Conservation (phyloP, 2,888 invertebrate genomes). For the Asteroscopus sphinx region DNA sequence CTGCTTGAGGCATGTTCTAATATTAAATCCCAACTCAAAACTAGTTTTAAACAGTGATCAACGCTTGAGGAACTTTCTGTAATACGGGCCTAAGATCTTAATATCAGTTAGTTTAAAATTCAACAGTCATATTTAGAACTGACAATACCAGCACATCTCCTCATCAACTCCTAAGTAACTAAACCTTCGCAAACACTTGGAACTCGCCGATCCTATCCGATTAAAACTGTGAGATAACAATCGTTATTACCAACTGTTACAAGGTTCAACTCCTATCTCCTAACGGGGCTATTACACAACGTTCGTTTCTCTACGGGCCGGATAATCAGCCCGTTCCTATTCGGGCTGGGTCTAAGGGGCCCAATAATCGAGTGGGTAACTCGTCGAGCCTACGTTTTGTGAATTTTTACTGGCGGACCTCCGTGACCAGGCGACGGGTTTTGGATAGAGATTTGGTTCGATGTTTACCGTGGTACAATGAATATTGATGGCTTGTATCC, state of each 20-base stretch:
- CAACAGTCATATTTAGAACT: not conserved
- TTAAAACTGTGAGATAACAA: constrained; percentile 51
- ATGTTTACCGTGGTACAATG: constrained; percentile 39
- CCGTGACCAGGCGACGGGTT: constrained; percentile 47
- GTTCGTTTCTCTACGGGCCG: constrained; percentile 41
- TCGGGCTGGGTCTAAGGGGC: constrained; percentile 64
- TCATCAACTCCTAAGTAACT: too few relatives aligned
- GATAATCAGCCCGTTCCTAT: constrained; percentile 71
- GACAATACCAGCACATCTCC: not conserved
- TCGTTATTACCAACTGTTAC: constrained; percentile 48
- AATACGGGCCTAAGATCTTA: too few relatives aligned
- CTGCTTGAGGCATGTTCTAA: too few relatives aligned
- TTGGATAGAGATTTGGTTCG: constrained; percentile 43
- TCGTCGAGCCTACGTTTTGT: constrained; percentile 72
- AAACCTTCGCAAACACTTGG: not conserved
- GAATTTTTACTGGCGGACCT: constrained; percentile 77
- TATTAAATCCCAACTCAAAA: too few relatives aligned
- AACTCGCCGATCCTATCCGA: constrained; percentile 34
- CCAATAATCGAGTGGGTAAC: constrained; percentile 73
- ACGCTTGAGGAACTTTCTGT: too few relatives aligned
- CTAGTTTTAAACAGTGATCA: too few relatives aligned
- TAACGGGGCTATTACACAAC: constrained; percentile 49
- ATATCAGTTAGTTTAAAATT: not conserved
- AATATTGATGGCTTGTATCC: constrained; percentile 50
- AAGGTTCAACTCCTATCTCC: constrained; percentile 39